phyloP scores from a whole-genome alignment of 2,888 invertebrate genomes.

The Perdita meconis region DNA sequence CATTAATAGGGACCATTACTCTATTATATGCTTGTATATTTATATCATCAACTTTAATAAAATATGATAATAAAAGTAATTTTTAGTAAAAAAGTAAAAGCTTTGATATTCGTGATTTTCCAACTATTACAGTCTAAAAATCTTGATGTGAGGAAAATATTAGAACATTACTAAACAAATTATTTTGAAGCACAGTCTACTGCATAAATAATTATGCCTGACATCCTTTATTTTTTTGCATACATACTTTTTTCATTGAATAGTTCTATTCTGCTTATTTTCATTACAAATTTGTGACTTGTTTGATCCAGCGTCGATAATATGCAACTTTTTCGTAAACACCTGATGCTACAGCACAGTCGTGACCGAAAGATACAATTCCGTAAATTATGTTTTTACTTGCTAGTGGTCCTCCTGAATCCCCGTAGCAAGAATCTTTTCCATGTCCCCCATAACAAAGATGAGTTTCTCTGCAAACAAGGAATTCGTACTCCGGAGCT shows the following conservation, averaged over 20 bases:
- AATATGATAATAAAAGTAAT: no score
- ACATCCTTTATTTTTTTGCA: background rate
- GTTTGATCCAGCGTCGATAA: constrained; percentile 70
- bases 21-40: no score
- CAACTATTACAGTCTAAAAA: no score
- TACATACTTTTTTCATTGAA: background rate
- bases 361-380: constrained; percentile 72
- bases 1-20: no score
- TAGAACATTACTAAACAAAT: no score
- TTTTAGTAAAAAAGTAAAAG: no score
- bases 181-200: no score
- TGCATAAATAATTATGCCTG: no score
- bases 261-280: background rate
- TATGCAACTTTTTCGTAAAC: constrained; percentile 67
- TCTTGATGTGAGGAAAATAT: no score
- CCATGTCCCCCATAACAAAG: constrained; percentile 68
- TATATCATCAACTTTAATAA: no score
- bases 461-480: constrained; percentile 60
- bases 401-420: constrained; percentile 75
- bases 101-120: no score
- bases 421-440: constrained; percentile 72
- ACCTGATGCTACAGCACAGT: constrained; percentile 69
- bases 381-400: constrained; percentile 66
- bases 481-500: constrained; percentile 39
- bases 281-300: constrained; percentile 36